Evolutionary conservation across 2,113 vertebrate genomes (phyloP), one percentile per base, ranked within the genome.

Genomic region (Macquaria australasica): DNA sequence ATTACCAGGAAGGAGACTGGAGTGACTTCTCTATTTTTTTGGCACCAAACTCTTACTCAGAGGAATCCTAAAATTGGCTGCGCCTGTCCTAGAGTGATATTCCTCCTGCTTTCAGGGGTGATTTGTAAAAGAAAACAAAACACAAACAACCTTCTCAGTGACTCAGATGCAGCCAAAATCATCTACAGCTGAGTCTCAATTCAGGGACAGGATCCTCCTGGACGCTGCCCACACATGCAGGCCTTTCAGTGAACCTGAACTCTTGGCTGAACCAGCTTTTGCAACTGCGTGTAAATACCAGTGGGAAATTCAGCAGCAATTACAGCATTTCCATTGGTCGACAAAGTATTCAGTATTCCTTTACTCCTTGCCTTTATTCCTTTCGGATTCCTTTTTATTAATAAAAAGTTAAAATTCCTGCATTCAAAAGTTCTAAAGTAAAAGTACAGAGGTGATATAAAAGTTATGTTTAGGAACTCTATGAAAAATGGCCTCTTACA

Each of bases 1-100:
- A 16, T 69, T 45, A 28, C 10, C 64, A 81, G 73, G 51, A 86
- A 77, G 43, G 11, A 71, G 58, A 11, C 31, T 3, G 10, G 8
- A 10, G 3, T 20, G 6, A 77, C 78, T 71, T 81, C 73, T 77
- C 51, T 66, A 16, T 63, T 76, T 55, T 18, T 72, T 15, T 80
- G 23, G 21, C 67, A 62, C 28, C 2, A 69, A 39, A 20, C 6
- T 55, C 3, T 23, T 6, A 9, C 39, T 8, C 39, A 20, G 28
- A 68, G 34, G 43, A 53, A 68, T n/a, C 20, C 53, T 45, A 37
- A 18, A 8, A 20, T 51, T 4, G 20, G 14, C 21, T n/a, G 18
- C 2, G 2, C 11, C 21, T 28, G 6, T 25, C 21, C 6, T 11
- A 10, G 10, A 37, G 8, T 39, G 34, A 62, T 23, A 64, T 34